Percentiles rank a stretch among this genome's conserved stretches.
Conservation (phyloP, 2,888 invertebrate genomes). For the Mimas tiliae region DNA sequence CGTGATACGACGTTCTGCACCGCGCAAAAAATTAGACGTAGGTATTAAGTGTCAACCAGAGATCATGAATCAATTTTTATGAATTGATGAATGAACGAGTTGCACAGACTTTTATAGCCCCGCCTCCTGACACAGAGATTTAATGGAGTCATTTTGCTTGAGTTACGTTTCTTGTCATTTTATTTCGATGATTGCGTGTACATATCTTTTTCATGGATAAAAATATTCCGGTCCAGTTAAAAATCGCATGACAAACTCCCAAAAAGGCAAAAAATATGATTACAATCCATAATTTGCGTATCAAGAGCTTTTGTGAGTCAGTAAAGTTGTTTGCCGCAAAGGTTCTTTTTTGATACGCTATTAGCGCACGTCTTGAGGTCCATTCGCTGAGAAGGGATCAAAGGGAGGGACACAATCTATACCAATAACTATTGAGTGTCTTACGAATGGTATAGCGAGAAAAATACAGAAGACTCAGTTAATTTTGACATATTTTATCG, state of each 20-base stretch:
- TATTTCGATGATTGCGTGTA: too few species aligned
- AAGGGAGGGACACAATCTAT: slow-evolving; percentile 14
- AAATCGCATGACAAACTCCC: neutral
- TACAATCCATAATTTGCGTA: neutral
- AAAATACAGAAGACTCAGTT: neutral
- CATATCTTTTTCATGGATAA: too few species aligned
- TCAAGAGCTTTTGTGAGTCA: slow-evolving; percentile 1
- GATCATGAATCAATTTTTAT: too few species aligned
- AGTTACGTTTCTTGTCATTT: too few species aligned
- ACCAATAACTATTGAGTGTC: slow-evolving; percentile 14
- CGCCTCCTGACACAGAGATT: too few species aligned
- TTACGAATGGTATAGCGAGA: neutral
- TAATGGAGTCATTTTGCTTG: too few species aligned
- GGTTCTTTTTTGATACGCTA: slow-evolving; percentile 14
- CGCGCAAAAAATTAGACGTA: too few species aligned
- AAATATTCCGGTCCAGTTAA: neutral
- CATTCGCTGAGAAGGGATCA: slow-evolving; percentile 5
- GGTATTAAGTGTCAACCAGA: too few species aligned
- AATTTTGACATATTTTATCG: too few species aligned
- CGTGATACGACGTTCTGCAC: too few species aligned
- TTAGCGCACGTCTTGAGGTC: neutral
- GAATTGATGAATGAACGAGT: too few species aligned
- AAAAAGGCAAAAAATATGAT: neutral
- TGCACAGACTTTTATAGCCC: too few species aligned
- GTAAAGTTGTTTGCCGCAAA: slow-evolving; percentile 12